Conservation (phyloP, 35 echinoderm and acorn worm species). For the Ophioderma brevispina region DNA sequence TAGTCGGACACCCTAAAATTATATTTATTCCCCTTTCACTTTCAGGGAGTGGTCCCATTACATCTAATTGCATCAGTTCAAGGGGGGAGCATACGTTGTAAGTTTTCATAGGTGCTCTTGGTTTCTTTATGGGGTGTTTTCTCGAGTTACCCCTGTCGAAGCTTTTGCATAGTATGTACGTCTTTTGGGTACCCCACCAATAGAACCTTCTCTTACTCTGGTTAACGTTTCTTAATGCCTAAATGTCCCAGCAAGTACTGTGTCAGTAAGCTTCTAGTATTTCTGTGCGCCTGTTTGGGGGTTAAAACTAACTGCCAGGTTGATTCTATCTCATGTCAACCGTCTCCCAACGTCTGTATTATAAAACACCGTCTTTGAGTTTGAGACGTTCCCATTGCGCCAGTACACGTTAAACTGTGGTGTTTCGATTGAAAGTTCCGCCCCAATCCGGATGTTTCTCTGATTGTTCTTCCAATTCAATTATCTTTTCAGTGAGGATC, state of each 20-base stretch:
- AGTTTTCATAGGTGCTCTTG: not conserved
- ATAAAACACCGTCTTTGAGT: not conserved
- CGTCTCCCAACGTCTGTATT: not conserved
- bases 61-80: constrained; percentile 37
- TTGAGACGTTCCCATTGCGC: not conserved
- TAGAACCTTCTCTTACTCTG: constrained; percentile 22
- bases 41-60: constrained; percentile 29
- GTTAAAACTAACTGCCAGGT: not conserved
- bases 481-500: too few relatives aligned
- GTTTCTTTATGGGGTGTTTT: constrained; percentile 2
- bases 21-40: constrained; percentile 20
- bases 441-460: not conserved
- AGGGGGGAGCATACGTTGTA: constrained; percentile 38
- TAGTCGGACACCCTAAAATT: constrained; percentile 13
- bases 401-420: not conserved
- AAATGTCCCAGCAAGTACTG: constrained; percentile 23
- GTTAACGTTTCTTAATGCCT: constrained; percentile 8
- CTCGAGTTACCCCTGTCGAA: constrained; percentile 30
- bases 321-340: not conserved
- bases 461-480: not conserved
- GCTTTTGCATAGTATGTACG: not conserved
- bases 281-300: not conserved
- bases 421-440: not conserved
- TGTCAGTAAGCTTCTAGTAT: not conserved
- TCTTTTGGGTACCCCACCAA: constrained; percentile 3